Base-by-base conservation (phyloP, 2,797 vertebrate genomes). In the Sandelia bainsii region DNA sequence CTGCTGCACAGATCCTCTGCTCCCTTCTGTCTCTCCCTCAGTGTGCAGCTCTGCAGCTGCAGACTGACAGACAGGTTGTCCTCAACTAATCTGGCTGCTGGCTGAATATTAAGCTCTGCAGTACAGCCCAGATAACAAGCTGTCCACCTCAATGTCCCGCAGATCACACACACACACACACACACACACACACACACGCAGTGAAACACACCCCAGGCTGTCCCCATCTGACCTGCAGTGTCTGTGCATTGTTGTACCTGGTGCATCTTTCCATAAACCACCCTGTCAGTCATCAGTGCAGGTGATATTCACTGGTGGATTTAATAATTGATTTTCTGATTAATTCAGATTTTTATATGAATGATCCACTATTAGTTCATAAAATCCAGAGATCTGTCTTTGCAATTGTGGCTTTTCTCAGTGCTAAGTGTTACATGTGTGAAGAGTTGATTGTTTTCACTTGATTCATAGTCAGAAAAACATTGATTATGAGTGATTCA, bases 101-200 rank as follows among this genome's bases (percentile, higher is more conserved):
- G 72, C 63, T 82, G 71, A 82, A 79, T 77, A 71, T 76, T 75
- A 82, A 84, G 59, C 77, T 74, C 49, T 72, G 57, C 54, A 44
- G 58, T 66, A 61, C 62, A 76, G 79, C 71, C 77, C 78, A 62
- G 84, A 83, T 81, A 79, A 86, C 80, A 81, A 86, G 84, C 80
- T 78, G 83, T 82, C 69, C 73, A 80, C 39, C 62, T 72, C 66
- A 34, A 74, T 72, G 62, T 50, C 39, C 73, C 56, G 54, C 81
- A 75, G 78, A 75, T 77, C 46, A 66, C 49, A 51, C 71, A 39
- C 67, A 59, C 17, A 27, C 58, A 63, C 45, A 40, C 25, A 66
- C 52, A 71, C 80, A 39, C 66, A 66, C 61, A 66, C 70, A 68
- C 57, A 67, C 62, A 51, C 56, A 52, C 65, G 51, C 58, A 68